Evolutionary conservation across 2,888 invertebrate species (phyloP).

Genomic region (Crepidodera aurea): DNA sequence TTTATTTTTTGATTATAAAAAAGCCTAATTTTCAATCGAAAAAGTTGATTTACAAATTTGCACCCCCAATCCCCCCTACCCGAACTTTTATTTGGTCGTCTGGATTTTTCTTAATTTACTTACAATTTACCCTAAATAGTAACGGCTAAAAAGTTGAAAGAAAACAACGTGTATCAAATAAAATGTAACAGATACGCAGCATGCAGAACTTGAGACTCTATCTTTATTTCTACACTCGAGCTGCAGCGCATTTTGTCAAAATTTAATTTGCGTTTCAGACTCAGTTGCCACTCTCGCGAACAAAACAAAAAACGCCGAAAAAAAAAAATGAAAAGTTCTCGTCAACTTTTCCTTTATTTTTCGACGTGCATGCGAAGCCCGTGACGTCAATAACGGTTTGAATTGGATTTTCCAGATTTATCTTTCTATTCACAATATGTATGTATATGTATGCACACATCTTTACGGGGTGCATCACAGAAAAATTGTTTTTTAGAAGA

Average conservation of each 20-base stretch:
- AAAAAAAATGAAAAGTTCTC: slow-evolving; percentile 15
- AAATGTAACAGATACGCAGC: neutral
- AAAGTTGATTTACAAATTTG: too few relatives aligned
- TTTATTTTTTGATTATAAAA: too few relatives aligned
- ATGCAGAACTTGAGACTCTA: neutral
- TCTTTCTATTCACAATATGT: slow-evolving; percentile 49
- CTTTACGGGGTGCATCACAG: slow-evolving; percentile 2
- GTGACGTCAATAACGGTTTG: slow-evolving; percentile 57
- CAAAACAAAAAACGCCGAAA: slow-evolving; percentile 7
- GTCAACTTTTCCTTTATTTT: slow-evolving; percentile 24
- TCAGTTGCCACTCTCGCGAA: slow-evolving; percentile 7
- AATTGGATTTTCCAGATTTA: slow-evolving; percentile 56
- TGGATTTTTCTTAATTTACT: too few relatives aligned
- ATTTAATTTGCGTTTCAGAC: slow-evolving; percentile 22
- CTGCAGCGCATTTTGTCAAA: slow-evolving; percentile 18
- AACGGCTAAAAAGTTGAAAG: too few relatives aligned
- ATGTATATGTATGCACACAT: slow-evolving; percentile 28
- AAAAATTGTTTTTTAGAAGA: neutral
- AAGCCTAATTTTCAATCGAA: too few relatives aligned
- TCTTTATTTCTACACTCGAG: neutral
- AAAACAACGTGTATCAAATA: too few relatives aligned
- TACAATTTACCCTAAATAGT: too few relatives aligned
- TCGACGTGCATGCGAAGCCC: slow-evolving; percentile 32
- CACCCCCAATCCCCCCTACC: too few relatives aligned
- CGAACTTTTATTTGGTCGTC: too few relatives aligned